Percentiles rank a stretch among this genome's conserved stretches.
Conservation (phyloP, 2,113 vertebrate genomes). For the Tachuris rubrigastra region DNA sequence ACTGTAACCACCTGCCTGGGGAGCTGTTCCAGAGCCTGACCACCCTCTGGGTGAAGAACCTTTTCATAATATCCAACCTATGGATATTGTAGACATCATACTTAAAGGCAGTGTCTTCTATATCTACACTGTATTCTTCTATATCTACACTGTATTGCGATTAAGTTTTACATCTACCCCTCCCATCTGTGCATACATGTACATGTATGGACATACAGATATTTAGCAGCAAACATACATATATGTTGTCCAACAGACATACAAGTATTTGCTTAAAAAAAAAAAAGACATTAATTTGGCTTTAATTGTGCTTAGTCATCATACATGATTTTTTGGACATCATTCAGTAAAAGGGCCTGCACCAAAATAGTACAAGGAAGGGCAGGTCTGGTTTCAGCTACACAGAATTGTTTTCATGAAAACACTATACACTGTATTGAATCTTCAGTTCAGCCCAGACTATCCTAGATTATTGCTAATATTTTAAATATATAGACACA, state of each 20-base stretch:
- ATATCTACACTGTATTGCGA: too few species aligned
- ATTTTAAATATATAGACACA: neutral
- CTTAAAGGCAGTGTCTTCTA: neutral
- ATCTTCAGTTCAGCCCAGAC: neutral
- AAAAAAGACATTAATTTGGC: neutral
- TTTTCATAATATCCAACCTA: neutral
- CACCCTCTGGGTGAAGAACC: neutral
- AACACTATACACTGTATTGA: neutral
- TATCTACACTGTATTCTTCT: neutral
- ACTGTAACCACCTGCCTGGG: neutral
- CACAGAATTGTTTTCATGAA: neutral
- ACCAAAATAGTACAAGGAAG: neutral
- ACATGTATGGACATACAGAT: neutral
- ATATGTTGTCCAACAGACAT: rapidly evolving
- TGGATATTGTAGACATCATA: neutral
- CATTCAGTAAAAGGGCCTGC: neutral
- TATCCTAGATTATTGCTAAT: neutral
- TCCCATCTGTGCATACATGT: rapidly evolving
- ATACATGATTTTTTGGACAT: neutral
- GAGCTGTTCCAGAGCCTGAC: neutral
- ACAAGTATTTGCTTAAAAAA: neutral
- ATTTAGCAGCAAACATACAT: neutral
- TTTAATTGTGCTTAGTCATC: neutral
- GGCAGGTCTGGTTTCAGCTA: neutral
- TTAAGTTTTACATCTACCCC: neutral